A percentile compares a stretch with the other conserved stretches of the same genome.
Conservation (phyloP, 1,140 invertebrate genomes). For the Fopius arisanus region DNA sequence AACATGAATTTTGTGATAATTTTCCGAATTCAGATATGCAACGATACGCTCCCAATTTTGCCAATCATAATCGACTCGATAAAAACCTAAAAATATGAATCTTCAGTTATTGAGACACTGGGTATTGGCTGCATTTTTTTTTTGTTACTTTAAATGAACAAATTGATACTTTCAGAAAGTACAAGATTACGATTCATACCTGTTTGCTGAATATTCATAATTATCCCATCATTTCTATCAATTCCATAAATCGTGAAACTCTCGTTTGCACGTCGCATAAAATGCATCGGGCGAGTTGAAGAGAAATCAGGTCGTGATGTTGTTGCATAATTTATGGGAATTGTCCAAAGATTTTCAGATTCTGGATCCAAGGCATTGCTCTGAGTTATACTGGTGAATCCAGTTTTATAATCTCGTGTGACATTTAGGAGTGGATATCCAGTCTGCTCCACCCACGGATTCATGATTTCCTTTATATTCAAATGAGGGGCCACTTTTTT, state of each 20-base stretch:
- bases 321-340: slow-evolving; percentile 64
- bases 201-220: slow-evolving; percentile 46
- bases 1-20: slow-evolving; percentile 33
- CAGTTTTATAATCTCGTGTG: slow-evolving; percentile 28
- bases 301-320: slow-evolving; percentile 48
- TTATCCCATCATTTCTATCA: slow-evolving; percentile 47
- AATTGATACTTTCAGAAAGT: no score
- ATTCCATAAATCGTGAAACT: slow-evolving; percentile 33
- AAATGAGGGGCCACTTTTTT: slow-evolving; percentile 57
- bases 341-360: slow-evolving; percentile 54
- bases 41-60: slow-evolving; percentile 30
- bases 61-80: slow-evolving; percentile 32
- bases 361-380: background rate
- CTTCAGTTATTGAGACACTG: background rate
- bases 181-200: no score
- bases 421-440: slow-evolving; percentile 69
- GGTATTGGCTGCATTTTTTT: no score
- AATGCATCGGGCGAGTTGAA: slow-evolving; percentile 52
- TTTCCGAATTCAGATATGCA: slow-evolving; percentile 23
- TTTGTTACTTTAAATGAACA: background rate
- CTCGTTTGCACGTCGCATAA: slow-evolving; percentile 46
- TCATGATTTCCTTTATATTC: slow-evolving; percentile 64
- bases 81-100: slow-evolving; percentile 21
- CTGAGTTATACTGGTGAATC: slow-evolving; percentile 15
- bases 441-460: slow-evolving; percentile 71